Evolutionary conservation across 2,888 invertebrate species (phyloP).

Genomic region (Unio pictorum): DNA sequence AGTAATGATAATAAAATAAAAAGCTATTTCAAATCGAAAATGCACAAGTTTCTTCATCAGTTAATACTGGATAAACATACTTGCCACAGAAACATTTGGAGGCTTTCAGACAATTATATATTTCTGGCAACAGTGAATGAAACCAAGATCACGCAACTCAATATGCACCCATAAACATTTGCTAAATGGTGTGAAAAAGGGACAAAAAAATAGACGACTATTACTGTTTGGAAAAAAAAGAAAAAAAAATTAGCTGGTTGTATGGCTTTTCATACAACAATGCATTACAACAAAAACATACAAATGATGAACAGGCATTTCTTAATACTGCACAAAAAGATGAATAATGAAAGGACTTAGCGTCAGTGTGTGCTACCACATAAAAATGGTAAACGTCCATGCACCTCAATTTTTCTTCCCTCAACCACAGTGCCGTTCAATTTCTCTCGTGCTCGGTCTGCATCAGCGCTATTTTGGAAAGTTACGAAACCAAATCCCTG

Average conservation of each 20-base stretch:
- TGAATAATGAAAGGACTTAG: conserved; percentile 56
- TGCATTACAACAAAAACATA: conserved; percentile 46
- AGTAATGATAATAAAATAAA: conserved; percentile 36
- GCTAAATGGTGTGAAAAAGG: conserved; percentile 35
- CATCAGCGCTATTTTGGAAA: conserved; percentile 99
- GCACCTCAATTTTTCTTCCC: conserved; percentile 99
- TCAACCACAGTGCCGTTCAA: conserved; percentile 99
- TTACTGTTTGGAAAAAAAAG: conserved; percentile 20
- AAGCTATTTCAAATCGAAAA: conserved; percentile 43
- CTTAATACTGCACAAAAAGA: conserved; percentile 65
- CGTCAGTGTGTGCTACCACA: conserved; percentile 64
- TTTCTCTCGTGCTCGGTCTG: conserved; percentile 99
- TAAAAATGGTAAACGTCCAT: conserved; percentile 65
- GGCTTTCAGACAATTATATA: no score
- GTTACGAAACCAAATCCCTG: conserved; percentile 99
- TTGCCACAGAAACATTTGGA: no score
- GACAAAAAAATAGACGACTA: conserved; percentile 35
- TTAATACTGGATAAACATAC: no score
- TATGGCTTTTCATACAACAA: conserved; percentile 36
- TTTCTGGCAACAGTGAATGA: no score
- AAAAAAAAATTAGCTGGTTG: conserved; percentile 37
- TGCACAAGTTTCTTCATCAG: conserved; percentile 32
- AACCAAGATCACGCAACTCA: conserved; percentile 21
- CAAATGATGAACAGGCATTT: conserved; percentile 62
- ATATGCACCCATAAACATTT: conserved; percentile 38